Percentiles rank a stretch among this genome's conserved stretches.
Conservation (phyloP, 2,797 vertebrate genomes). For the Peromyscus eremicus region DNA sequence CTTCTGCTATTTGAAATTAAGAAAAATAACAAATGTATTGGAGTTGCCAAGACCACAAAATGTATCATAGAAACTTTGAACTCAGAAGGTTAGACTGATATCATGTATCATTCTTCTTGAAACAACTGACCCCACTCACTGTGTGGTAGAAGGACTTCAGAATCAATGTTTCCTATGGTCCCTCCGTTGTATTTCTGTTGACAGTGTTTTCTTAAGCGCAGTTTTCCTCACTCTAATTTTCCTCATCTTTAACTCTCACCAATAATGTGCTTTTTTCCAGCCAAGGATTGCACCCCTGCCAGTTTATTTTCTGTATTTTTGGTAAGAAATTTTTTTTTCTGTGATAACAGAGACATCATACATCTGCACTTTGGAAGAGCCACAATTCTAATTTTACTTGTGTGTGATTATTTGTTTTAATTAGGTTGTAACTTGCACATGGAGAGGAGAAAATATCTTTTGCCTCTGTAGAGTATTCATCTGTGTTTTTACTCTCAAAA, state of each 20-base stretch:
- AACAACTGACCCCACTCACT: neutral
- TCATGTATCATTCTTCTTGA: neutral
- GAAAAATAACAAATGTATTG: neutral
- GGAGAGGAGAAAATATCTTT: neutral
- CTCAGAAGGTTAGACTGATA: neutral
- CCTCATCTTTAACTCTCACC: neutral
- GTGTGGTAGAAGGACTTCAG: neutral
- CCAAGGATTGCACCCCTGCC: neutral
- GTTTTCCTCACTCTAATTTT: neutral
- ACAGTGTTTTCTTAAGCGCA: neutral
- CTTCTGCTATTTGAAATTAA: neutral
- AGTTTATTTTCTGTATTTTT: neutral
- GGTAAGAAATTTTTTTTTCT: neutral
- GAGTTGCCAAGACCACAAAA: neutral
- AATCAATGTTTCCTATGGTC: neutral
- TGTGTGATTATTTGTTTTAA: neutral
- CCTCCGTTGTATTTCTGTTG: neutral
- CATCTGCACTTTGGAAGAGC: neutral
- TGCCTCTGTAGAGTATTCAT: neutral
- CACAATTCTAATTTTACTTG: slow-evolving; percentile 3
- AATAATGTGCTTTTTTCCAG: neutral
- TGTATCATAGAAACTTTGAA: neutral
- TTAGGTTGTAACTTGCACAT: neutral
- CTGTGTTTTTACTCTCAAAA: neutral
- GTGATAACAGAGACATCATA: neutral